A percentile compares a stretch with the other conserved stretches of the same genome.
phyloP scores from a whole-genome alignment of 2,113 vertebrate species.

The Ahaetulla prasina region DNA sequence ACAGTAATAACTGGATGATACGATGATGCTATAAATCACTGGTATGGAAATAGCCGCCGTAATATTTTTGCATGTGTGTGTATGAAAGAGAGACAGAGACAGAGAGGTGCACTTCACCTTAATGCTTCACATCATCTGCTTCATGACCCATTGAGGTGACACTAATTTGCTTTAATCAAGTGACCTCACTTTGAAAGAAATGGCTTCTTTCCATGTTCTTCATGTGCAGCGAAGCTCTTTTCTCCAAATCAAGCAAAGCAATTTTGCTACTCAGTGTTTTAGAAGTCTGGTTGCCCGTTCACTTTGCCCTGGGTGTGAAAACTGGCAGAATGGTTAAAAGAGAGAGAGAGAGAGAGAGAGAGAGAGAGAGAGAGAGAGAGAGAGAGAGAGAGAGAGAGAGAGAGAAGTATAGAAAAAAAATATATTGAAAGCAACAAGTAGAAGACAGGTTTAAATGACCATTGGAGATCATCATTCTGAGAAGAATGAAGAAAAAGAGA shows the following conservation, averaged over 20 bases:
- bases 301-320: not conserved
- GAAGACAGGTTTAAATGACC: not conserved
- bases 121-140: not conserved
- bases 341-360: rapidly evolving
- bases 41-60: not conserved
- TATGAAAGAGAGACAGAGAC: not conserved
- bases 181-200: not conserved
- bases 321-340: not conserved
- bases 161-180: not conserved
- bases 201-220: not conserved
- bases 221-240: not conserved
- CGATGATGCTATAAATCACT: not conserved
- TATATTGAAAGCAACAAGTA: not conserved
- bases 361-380: too few relatives aligned
- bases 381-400: not conserved
- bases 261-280: not conserved
- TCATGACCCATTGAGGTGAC: not conserved
- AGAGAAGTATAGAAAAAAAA: not conserved
- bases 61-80: not conserved
- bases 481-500: not conserved
- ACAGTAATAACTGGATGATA: not conserved
- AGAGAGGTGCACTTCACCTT: not conserved
- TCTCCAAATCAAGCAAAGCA: not conserved
- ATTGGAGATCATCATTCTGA: not conserved
- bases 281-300: not conserved